These are phyloP conservation scores for Chionodraco myersi DNA, from an alignment of 2,113 vertebrate species.

Conservation along the genomic window DNA sequence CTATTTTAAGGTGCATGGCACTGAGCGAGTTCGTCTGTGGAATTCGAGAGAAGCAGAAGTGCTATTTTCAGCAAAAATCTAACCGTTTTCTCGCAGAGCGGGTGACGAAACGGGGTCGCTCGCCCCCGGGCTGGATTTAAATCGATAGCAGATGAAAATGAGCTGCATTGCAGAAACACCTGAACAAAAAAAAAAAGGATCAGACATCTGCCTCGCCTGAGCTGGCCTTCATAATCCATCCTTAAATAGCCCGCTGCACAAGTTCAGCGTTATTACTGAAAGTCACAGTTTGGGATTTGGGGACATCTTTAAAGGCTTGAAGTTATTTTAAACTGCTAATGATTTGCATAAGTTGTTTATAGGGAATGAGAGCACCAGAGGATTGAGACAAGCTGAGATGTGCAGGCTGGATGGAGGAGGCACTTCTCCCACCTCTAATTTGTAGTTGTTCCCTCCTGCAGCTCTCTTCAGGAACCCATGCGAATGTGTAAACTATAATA, in stretches of 20 bases:
- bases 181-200: conserved; percentile 40
- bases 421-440: conserved; percentile 24
- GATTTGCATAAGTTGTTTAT: conserved; percentile 37
- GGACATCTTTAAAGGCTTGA: conserved; percentile 39
- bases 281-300: conserved; percentile 48
- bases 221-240: conserved; percentile 61
- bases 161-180: conserved; percentile 69
- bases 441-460: conserved; percentile 14
- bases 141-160: conserved; percentile 83
- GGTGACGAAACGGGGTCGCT: conserved; percentile 62
- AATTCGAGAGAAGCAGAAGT: conserved; percentile 70
- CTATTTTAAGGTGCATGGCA: conserved; percentile 72
- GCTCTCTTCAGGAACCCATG: conserved; percentile 44
- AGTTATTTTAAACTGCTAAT: conserved; percentile 30
- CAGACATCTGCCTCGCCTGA: conserved; percentile 62
- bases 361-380: conserved; percentile 40
- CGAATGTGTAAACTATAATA: conserved; percentile 43
- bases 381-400: conserved; percentile 24
- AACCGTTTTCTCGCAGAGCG: conserved; percentile 39
- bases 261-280: conserved; percentile 37
- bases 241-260: conserved; percentile 43
- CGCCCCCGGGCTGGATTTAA: conserved; percentile 65
- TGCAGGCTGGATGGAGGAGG: not conserved
- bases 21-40: conserved; percentile 53
- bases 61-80: conserved; percentile 80